Percentiles rank a stretch among this genome's conserved stretches.
These are phyloP conservation scores for Mionectes olivaceus DNA, from an alignment of 2,797 vertebrate genomes.

Conservation along the genomic window DNA sequence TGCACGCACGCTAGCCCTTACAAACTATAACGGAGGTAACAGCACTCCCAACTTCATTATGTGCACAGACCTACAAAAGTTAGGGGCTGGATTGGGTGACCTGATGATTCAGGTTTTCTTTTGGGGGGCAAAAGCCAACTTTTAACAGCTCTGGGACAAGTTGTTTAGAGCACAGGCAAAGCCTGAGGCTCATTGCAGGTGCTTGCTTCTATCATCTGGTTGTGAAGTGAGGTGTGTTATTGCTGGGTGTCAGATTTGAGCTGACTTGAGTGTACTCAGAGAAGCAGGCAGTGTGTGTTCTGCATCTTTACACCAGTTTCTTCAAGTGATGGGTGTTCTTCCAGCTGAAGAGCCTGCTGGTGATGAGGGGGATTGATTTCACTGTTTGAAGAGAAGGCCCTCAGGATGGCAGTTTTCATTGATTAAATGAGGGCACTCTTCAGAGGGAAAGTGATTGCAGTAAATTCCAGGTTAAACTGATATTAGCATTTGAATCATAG, in stretches of 20 bases:
- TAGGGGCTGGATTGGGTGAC: background rate
- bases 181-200: background rate
- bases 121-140: background rate
- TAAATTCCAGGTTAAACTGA: slow-evolving; percentile 30
- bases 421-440: slow-evolving; percentile 38
- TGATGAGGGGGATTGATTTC: slow-evolving; percentile 18
- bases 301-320: background rate
- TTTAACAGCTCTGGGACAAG: background rate
- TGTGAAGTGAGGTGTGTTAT: background rate
- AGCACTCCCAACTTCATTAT: background rate
- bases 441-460: slow-evolving; percentile 23
- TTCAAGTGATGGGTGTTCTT: slow-evolving; percentile 33
- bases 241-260: background rate
- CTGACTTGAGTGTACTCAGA: background rate
- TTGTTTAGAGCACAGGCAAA: background rate
- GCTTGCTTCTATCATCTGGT: background rate
- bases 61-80: too few relatives aligned
- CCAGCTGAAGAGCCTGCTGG: slow-evolving; percentile 4
- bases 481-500: slow-evolving; percentile 35
- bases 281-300: background rate
- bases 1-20: fast-evolving
- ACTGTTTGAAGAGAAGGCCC: slow-evolving; percentile 14
- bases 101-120: background rate
- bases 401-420: background rate
- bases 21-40: background rate